Evolutionary conservation across 2,888 invertebrate species (phyloP).

Genomic region (Drosophila percnosoma): DNA sequence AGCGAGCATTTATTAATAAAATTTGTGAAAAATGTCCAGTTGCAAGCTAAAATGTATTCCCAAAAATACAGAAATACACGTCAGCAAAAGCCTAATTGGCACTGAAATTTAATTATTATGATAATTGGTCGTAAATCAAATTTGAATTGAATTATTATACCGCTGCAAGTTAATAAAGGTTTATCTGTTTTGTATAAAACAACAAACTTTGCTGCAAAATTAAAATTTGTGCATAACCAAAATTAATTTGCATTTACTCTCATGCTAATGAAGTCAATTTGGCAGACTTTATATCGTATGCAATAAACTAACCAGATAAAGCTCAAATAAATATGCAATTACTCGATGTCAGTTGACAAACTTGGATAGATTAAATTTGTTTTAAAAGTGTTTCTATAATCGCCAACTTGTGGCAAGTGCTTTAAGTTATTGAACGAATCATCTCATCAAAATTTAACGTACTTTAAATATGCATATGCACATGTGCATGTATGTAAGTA

Average conservation of each 20-base stretch:
- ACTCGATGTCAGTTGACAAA: background rate
- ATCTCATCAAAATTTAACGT: background rate
- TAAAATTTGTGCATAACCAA: background rate
- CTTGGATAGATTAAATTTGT: background rate
- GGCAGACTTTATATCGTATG: background rate
- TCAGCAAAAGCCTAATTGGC: background rate
- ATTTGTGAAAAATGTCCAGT: background rate
- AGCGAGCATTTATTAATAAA: background rate
- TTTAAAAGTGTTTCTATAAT: background rate
- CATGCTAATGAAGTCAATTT: background rate
- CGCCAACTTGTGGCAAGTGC: background rate
- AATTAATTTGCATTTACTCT: background rate
- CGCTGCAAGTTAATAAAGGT: background rate
- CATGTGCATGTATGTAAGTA: background rate
- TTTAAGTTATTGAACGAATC: conserved; percentile 14
- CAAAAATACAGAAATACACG: background rate
- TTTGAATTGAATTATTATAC: background rate
- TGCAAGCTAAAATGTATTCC: background rate
- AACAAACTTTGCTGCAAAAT: too few relatives aligned
- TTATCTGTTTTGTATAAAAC: background rate
- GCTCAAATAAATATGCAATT: too few relatives aligned
- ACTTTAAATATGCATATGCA: background rate
- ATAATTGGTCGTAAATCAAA: background rate
- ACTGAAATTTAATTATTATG: background rate
- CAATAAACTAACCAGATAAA: background rate